Evolutionary conservation across 2,888 invertebrate species (phyloP), one percentile per base, ranked within the genome.

Genomic region (Tetramorium bicarinatum): DNA sequence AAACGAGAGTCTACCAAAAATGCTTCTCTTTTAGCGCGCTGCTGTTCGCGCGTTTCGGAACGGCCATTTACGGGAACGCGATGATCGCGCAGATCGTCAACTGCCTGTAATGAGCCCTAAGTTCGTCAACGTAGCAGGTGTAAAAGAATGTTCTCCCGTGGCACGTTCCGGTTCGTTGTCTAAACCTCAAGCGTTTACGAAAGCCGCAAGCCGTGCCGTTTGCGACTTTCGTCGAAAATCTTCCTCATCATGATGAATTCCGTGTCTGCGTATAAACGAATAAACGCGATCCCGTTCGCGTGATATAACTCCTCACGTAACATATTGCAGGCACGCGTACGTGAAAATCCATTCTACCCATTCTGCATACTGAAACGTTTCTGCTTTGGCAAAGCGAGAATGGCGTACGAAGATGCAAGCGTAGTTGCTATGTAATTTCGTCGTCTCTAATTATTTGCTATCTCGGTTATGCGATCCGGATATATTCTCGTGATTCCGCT

Each of bases 151-250:
- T 79, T 69, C 15, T 21, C 38, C 47, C 6, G 34, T 11, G 47
- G 56, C 74, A 79, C 72, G 79, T 80, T 80, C 59, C 59, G 74
- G 74, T 74, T 80, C 61, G 72, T 80, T 72, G 74, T 59, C 34
- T 15, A 21, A 13, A 38, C 1, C 29, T 15, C 8, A 9, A 9
- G 6, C 44, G 34, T 21, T 21, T 59, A 79, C 34, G 59, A 71
- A 34, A 34, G 2, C 29, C 29, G 29, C 29, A 29, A 29, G 29
- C 29, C 29, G 29, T 34, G 29, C 69, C 9, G 3, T 44, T n/a
- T 21, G 38, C 47, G 47, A 64, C 3, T 34, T 18, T 13, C 21
- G 8, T 47, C 41, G 15, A 56, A n/a, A 44, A 59, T 59, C 25
- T 25, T 56, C 56, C 21, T 11, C 38, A 8, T 44, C 38, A 25